Evolutionary conservation across 2,888 invertebrate genomes (phyloP), one percentile per base, ranked within the genome.

Genomic region (Troides aeacus): DNA sequence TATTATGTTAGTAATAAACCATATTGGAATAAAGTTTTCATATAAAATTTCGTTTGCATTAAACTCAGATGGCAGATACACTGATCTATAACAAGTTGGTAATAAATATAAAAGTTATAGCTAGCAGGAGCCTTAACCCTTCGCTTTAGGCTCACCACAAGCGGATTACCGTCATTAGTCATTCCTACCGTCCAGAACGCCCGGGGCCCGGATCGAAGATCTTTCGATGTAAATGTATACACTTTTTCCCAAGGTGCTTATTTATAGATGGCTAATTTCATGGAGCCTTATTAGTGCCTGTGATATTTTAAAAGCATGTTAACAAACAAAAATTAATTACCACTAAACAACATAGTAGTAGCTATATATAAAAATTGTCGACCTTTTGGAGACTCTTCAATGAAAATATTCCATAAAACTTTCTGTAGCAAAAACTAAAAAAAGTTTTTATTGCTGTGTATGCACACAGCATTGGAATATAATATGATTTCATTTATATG

Each of bases 91-190:
- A 76, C 79, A 80, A 85, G 85, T 85, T 85, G 81, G 83, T 82
- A 86, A 90, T 90, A 92, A 91, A 91, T 90, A 85, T 86, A 79
- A 76, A 84, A 86, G 86, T 86, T 85, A 85, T 86, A 84, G 83
- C 84, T 84, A 79, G 86, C 83, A 84, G 87, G 84, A 88, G 88
- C 87, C 84, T 85, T 87, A 89, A 88, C 90, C 90, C 90, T 90
- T 90, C 86, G 88, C 84, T 90, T 90, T 85, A 86, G 89, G 89
- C 88, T 85, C 81, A 85, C 89, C 89, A 83, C 89, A 88, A 89
- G 89, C 87, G 90, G 92, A 92, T 92, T 92, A 92, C 81, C 77
- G 84, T 82, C 89, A 92, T 92, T 89, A 91, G 84, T 92, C 91
- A 91, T 89, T 86, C 89, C 87, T 89, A 88, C 88, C 87, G 88